These are phyloP conservation scores for Piaya cayana DNA, from an alignment of 2,113 vertebrate species.

Conservation along the genomic window DNA sequence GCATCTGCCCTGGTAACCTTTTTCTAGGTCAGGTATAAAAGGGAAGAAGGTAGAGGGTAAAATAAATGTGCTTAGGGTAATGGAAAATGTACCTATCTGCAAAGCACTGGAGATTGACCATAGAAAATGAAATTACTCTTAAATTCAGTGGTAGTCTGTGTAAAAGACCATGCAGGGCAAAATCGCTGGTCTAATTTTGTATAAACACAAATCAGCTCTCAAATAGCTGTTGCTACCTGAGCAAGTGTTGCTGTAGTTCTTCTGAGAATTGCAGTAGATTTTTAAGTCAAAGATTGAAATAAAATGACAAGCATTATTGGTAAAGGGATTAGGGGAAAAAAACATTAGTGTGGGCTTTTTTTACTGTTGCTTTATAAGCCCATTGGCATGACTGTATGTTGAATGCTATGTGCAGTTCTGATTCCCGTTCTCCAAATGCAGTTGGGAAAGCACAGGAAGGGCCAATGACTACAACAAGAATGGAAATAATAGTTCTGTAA, in stretches of 20 bases:
- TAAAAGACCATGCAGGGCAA: neutral
- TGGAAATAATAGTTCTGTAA: neutral
- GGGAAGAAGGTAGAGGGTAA: neutral
- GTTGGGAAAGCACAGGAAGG: neutral
- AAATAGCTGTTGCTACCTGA: neutral
- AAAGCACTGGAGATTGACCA: neutral
- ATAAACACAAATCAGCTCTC: neutral
- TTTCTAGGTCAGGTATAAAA: neutral
- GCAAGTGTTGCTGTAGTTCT: neutral
- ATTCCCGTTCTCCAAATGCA: neutral
- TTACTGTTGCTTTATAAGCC: neutral
- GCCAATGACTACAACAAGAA: neutral
- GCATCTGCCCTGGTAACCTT: neutral
- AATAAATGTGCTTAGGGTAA: neutral
- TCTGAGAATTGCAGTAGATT: neutral
- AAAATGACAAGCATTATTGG: neutral
- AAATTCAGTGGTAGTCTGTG: neutral
- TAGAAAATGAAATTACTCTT: neutral
- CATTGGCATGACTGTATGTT: neutral
- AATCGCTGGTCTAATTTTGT: neutral
- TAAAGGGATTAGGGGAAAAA: neutral
- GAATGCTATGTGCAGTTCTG: neutral
- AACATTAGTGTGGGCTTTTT: neutral
- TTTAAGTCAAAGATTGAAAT: neutral
- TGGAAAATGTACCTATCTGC: neutral